Evolutionary conservation across 2,888 invertebrate genomes (phyloP), one percentile per base, ranked within the genome.

Genomic region (Cryptus armator): DNA sequence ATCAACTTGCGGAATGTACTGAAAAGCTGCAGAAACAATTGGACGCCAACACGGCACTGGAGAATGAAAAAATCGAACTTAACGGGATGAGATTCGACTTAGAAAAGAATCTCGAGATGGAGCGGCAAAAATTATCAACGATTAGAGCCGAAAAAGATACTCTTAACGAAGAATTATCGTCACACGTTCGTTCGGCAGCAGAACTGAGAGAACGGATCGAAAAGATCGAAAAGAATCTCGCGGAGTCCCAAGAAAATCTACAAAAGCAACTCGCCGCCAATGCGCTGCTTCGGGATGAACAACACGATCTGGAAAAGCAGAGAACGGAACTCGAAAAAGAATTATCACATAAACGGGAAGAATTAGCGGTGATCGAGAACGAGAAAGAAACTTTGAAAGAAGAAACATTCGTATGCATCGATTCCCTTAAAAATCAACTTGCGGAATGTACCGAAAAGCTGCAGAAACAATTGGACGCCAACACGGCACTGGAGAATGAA

Each of bases 201-300:
- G 53, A 83, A 51, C 59, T 74, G 62, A 9, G 84, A 5, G 46
- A 84, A 16, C 16, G 59, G 19, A 43, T 84, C 3, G 46, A n/a
- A 29, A 29, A 82, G 68, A 32, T 64, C 80, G 76, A 48, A n/a
- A 44, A 51, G 84, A 70, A 53, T 68, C 24, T 78, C 2, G 70
- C 72, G 9, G 19, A 37, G 75, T 44, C 68, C 70, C 37, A 12
- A 62, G 46, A 81, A 71, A 32, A 75, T 12, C 66, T 87, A 12
- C 75, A 86, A 44, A 53, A 86, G 12, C 81, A 88, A 80, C 76
- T 84, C 12, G 79, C 85, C 29, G 51, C 84, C n/a, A 84, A 72
- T 12, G 16, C 51, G 14, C 37, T 12, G 2, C 46, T 84, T 7
- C 16, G 12, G 7, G 24, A 46, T 6, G 43, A 51, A 75, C 10